Percentiles rank a stretch among this genome's conserved stretches.
Evolutionary conservation across 2,113 vertebrate genomes (phyloP).

Genomic region (Ascaphus truei): DNA sequence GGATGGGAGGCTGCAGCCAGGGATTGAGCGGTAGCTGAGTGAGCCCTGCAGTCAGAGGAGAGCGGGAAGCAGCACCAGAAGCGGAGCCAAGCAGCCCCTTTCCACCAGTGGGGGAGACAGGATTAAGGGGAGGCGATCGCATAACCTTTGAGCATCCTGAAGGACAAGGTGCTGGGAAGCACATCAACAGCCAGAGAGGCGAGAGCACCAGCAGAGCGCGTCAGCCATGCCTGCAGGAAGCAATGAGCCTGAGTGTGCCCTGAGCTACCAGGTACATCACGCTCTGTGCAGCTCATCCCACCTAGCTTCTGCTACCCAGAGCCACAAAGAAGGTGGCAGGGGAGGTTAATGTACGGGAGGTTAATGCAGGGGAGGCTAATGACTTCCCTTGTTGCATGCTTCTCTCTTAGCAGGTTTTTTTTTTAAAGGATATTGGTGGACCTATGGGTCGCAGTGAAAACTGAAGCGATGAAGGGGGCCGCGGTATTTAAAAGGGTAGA

Average conservation of each 20-base stretch:
- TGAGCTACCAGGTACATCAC: constrained; percentile 82
- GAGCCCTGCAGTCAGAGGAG: background rate
- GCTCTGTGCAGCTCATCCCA: background rate
- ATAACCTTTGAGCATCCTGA: background rate
- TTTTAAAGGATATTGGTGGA: no score
- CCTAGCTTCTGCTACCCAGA: background rate
- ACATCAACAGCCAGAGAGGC: constrained; percentile 12
- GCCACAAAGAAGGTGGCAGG: background rate
- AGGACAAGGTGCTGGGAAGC: background rate
- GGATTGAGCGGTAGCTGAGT: background rate
- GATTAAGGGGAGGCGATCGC: background rate
- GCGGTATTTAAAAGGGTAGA: no score
- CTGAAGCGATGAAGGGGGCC: no score
- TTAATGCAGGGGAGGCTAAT: no score
- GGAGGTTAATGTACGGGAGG: no score
- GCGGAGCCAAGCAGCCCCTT: background rate
- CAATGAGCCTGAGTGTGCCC: constrained; percentile 69
- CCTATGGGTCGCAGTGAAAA: no score
- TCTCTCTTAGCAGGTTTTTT: background rate
- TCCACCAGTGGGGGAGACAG: background rate
- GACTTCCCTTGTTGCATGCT: no score
- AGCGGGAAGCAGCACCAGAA: background rate
- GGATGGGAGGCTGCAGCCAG: constrained; percentile 39
- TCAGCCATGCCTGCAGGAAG: constrained; percentile 64
- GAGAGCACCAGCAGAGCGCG: background rate